Evolutionary conservation across 2,797 vertebrate genomes (phyloP), one percentile per base, ranked within the genome.

Genomic region (Clarias fuscus): DNA sequence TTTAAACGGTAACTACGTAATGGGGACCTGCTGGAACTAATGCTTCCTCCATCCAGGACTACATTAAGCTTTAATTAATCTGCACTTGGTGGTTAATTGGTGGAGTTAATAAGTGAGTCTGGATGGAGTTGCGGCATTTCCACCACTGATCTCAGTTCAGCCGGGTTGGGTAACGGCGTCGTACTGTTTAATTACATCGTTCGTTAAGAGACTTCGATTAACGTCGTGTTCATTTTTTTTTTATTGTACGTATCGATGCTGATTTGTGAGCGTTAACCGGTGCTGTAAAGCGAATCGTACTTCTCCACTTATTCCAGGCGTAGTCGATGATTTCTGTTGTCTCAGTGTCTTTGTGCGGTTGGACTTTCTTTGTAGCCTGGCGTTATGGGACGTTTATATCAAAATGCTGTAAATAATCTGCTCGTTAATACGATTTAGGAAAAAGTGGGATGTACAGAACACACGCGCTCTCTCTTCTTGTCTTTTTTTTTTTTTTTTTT

Each of bases 21-120:
- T 18, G 43, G 56, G 1, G 43, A 56, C 48, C 72, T 75, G 22
- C 72, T 56, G 72, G 24, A 75, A 48, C 48, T 75, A 4, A 56
- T 56, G 43, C 27, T 27, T 75, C n/a, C 72, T 75, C 24, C 72
- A 27, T 56, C 72, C 24, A 27, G 48, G 11, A 18, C 43, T 56
- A 53, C 72, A 27, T 76, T 27, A 53, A 15, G n/a, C 24, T 56
- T 76, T 56, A 76, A 76, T 76, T 15, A 75, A 53, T 75, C 48
- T 75, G 72, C 72, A 53, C 43, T 27, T n/a, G 72, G 71, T 43
- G 22, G 71, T 48, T 73, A 75, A 53, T n/a, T 75, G 72, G 15
- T 58, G 48, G 48, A 75, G 72, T 56, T 75, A 75, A 27, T 27
- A 27, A 75, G 72, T 43, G 40, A n/a, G 22, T 48, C 40, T 13